phyloP scores from a whole-genome alignment of 2,113 vertebrate genomes.

The Propithecus coquereli region DNA sequence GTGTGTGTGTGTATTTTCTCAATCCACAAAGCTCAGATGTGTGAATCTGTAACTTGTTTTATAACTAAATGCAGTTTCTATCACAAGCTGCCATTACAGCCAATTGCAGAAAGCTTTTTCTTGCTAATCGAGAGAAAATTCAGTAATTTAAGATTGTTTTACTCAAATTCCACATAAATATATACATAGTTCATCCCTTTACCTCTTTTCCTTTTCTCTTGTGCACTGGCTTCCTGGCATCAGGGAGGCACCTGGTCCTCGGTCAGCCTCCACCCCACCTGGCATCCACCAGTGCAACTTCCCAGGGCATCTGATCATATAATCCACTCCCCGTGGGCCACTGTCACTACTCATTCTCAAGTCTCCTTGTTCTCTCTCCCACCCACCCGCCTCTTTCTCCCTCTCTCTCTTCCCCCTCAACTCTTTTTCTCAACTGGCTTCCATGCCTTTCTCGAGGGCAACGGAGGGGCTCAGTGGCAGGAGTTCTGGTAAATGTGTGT shows the following conservation, averaged over 20 bases:
- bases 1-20: too few relatives aligned
- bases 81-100: background rate
- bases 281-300: too few relatives aligned
- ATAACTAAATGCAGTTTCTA: background rate
- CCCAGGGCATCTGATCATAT: background rate
- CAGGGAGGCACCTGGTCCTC: background rate
- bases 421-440: background rate
- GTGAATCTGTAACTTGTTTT: background rate
- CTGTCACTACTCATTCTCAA: background rate
- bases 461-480: background rate
- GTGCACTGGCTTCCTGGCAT: background rate
- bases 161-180: background rate
- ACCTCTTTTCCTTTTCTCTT: background rate
- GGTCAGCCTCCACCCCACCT: background rate
- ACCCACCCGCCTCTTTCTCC: too few relatives aligned
- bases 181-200: background rate
- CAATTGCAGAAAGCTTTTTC: background rate
- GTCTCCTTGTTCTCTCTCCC: background rate
- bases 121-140: background rate
- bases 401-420: background rate
- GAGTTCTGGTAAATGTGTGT: background rate
- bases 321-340: background rate
- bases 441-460: background rate
- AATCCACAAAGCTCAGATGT: background rate
- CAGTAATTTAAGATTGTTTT: background rate